Percentiles rank a stretch among this genome's conserved stretches.
Conservation (phyloP, 1,140 invertebrate genomes). For the Archivesica marissinica region DNA sequence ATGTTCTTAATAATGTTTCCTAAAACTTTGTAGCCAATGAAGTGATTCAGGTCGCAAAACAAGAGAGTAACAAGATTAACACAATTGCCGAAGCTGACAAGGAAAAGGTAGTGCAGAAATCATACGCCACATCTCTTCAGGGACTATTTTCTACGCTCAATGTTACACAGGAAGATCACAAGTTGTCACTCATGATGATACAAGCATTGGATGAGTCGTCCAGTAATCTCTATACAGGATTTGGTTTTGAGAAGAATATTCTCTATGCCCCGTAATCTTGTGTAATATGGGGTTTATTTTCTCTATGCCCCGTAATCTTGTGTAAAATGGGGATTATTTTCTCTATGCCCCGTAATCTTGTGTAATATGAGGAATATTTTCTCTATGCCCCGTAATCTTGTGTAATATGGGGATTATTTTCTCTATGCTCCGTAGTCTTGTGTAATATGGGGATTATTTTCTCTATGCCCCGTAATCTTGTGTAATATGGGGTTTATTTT, state of each 20-base stretch:
- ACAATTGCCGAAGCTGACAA: constrained; percentile 57
- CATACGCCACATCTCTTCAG: constrained; percentile 35
- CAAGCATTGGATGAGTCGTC: constrained; percentile 50
- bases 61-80: constrained; percentile 33
- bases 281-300: no score
- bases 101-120: constrained; percentile 51
- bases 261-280: constrained; percentile 36
- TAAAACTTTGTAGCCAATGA: constrained; percentile 64
- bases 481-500: no score
- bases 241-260: constrained; percentile 49
- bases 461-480: no score
- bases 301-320: no score
- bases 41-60: constrained; percentile 36
- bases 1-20: no score
- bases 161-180: constrained; percentile 61
- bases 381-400: no score
- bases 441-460: no score
- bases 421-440: no score
- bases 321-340: no score
- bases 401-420: no score
- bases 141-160: constrained; percentile 57
- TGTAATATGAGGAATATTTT: no score
- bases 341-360: no score
- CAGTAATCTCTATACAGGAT: constrained; percentile 61
- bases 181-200: constrained; percentile 62